These are phyloP conservation scores for Acanthornis magna DNA, from an alignment of 2,797 vertebrate species.

Conservation along the genomic window DNA sequence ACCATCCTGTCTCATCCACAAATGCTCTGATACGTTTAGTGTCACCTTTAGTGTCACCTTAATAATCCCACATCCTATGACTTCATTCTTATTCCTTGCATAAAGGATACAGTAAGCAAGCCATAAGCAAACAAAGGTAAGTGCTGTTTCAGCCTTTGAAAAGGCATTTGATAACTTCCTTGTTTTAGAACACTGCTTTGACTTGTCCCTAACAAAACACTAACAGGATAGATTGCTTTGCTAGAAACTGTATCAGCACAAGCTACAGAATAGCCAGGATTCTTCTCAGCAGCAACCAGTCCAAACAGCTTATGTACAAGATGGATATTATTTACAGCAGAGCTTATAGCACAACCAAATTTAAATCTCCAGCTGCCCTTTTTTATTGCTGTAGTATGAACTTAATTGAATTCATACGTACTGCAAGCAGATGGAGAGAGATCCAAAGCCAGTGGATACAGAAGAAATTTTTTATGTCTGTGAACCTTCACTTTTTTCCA, in stretches of 20 bases:
- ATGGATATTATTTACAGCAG: neutral
- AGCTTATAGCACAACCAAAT: neutral
- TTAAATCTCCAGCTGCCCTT: neutral
- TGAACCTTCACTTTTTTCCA: neutral
- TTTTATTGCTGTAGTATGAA: neutral
- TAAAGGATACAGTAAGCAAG: neutral
- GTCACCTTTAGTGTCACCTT: neutral
- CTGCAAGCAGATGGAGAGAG: neutral
- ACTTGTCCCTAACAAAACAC: neutral
- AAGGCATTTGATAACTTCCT: neutral
- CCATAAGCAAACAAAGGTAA: constrained; percentile 7
- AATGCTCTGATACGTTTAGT: neutral
- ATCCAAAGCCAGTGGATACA: neutral
- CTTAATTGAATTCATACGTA: neutral
- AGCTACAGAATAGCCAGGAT: neutral
- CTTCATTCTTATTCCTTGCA: neutral
- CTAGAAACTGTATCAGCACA: neutral
- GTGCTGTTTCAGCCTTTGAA: neutral
- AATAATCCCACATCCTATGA: neutral
- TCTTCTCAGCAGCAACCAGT: neutral
- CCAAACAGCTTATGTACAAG: neutral
- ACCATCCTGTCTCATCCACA: neutral
- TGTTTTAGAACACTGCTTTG: neutral
- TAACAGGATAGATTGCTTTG: neutral
- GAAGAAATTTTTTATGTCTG: neutral